A percentile compares a stretch with the other conserved stretches of the same genome.
Evolutionary conservation across 2,113 vertebrate genomes (phyloP).

Genomic region (Tenebrosternarchus preto): DNA sequence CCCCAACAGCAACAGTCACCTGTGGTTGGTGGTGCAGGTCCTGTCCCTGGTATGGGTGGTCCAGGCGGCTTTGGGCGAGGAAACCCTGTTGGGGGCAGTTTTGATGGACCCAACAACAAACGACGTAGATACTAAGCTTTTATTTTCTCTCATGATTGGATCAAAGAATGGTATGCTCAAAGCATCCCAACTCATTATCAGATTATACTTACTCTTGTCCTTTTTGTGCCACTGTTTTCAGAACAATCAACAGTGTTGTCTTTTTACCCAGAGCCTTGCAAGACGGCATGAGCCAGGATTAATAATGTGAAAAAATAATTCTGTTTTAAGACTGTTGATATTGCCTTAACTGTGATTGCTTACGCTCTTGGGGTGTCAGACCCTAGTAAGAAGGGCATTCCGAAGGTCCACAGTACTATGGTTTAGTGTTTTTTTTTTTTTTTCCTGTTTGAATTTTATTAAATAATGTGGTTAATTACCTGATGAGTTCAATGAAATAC

Average conservation of each 20-base stretch:
- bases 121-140: constrained; percentile 87
- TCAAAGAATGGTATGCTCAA: neutral
- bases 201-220: neutral
- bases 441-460: neutral
- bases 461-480: neutral
- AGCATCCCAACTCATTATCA: constrained; percentile 53
- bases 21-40: constrained; percentile 68
- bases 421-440: neutral
- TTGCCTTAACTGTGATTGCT: constrained; percentile 18
- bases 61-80: constrained; percentile 87
- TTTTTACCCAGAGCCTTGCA: neutral
- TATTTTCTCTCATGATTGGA: constrained; percentile 24
- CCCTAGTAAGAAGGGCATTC: neutral
- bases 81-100: constrained; percentile 82
- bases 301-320: constrained; percentile 8
- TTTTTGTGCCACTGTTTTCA: constrained; percentile 13
- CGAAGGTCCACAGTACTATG: neutral
- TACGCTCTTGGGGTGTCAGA: neutral
- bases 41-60: constrained; percentile 81
- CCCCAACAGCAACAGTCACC: constrained; percentile 73
- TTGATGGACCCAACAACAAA: constrained; percentile 96
- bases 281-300: neutral
- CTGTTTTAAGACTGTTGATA: constrained; percentile 12
- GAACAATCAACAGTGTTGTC: neutral
- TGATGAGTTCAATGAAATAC: neutral